A percentile compares a stretch with the other conserved stretches of the same genome.
Conservation (phyloP, 2,113 vertebrate genomes). For the Myotis yumanensis region DNA sequence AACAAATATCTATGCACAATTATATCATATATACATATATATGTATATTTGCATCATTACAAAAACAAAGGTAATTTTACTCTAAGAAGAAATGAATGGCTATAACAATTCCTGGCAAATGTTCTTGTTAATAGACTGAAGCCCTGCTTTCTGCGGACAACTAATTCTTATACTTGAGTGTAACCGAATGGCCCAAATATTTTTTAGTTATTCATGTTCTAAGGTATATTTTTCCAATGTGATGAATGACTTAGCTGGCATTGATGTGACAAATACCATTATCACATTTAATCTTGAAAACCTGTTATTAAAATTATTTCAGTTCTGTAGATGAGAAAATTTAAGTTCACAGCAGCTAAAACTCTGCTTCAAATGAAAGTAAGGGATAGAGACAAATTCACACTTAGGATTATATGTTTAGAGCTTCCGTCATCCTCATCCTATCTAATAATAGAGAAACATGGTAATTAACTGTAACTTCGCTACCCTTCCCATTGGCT, state of each 20-base stretch:
- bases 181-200: not conserved
- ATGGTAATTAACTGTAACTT: too few relatives aligned
- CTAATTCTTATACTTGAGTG: not conserved
- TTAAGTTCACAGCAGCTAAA: not conserved
- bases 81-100: not conserved
- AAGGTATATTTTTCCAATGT: not conserved
- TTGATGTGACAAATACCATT: not conserved
- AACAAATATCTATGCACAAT: not conserved
- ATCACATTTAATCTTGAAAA: not conserved
- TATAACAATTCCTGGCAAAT: not conserved
- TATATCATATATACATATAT: not conserved
- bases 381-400: not conserved
- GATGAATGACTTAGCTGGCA: not conserved
- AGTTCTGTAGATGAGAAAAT: not conserved
- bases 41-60: not conserved
- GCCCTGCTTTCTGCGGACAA: not conserved
- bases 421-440: not conserved
- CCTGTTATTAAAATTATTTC: not conserved
- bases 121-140: not conserved
- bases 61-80: not conserved
- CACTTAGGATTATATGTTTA: not conserved
- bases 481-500: too few relatives aligned
- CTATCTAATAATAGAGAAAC: too few relatives aligned
- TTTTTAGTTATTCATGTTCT: not conserved
- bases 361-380: not conserved